A percentile compares a stretch with the other conserved stretches of the same genome.
Conservation (phyloP, 2,113 vertebrate species). For the Neolamprologus devosi region DNA sequence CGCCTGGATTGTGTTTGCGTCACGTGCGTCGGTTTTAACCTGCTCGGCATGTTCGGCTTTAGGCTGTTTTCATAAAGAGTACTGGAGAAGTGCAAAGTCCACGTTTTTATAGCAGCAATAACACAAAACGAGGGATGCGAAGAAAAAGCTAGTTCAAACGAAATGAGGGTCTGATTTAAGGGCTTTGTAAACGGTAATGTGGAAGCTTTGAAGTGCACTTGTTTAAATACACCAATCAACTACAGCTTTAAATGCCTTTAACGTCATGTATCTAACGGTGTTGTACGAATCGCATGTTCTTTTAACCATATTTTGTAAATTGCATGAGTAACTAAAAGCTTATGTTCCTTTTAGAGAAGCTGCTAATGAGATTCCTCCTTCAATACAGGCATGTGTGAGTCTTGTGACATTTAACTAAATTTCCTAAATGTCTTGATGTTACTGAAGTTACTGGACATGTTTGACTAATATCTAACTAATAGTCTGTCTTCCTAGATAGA, state of each 20-base stretch:
- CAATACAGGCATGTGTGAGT: background rate
- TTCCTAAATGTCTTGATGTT: background rate
- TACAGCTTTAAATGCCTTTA: background rate
- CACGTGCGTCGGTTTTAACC: background rate
- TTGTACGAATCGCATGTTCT: background rate
- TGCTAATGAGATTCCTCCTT: background rate
- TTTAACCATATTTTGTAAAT: background rate
- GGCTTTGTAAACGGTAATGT: background rate
- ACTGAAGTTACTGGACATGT: background rate
- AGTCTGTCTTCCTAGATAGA: background rate
- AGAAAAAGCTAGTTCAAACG: background rate
- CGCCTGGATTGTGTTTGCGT: background rate
- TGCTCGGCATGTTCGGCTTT: conserved; percentile 1
- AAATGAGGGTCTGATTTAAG: background rate
- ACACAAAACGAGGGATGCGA: background rate
- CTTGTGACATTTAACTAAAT: background rate
- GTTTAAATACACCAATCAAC: background rate
- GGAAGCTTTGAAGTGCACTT: background rate
- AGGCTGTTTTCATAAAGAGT: background rate
- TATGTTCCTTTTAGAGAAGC: background rate
- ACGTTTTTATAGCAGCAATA: background rate
- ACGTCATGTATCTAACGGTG: background rate
- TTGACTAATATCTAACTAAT: background rate
- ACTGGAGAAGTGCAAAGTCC: background rate
- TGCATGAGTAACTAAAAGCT: background rate